Base-by-base conservation (phyloP, 2,888 invertebrate genomes). In the Acrocera orbiculus region DNA sequence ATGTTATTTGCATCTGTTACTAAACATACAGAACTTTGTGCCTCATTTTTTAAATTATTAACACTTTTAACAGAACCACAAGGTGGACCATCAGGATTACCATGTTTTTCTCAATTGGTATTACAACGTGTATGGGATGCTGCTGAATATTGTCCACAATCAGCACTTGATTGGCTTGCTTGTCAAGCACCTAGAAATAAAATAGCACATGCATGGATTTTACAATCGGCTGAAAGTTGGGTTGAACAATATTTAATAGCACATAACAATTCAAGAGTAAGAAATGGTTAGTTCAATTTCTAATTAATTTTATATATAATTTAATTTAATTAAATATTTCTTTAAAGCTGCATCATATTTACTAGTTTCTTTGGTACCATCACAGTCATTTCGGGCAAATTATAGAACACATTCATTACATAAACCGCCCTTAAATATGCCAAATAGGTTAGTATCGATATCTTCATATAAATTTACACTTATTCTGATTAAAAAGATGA, bases 161-260 rank as follows among this genome's bases (percentile, higher is more conserved):
- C 85, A 7, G 86, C 89, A 30, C 65, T 92, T 4, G 92, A 92
- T 56, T 92, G 92, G 92, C 66, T 92, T 36, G 80, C 85, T 5
- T 55, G 78, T 40, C 81, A 81, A 64, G 75, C 77, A 2, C 80
- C 87, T 0, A 71, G 89, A 39, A 92, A 89, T 61, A 82, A 89
- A 54, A 69, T 85, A 30, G 87, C 86, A 0, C 89, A 89, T 58
- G 73, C 80, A 29, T 90, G 87, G 83, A 86, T 89, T 10, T 64
- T 92, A n/a, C 79, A 78, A 46, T 82, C 82, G n/a, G 73, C 89
- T 46, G 87, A 89, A 44, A 78, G 74, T 16, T 92, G 92, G 90
- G 69, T 90, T 35, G 90, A 92, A 54, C 75, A 78, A 42, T 90
- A 85, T 57, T 67, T 92, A 37, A 69, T 92, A 38, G 82, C 77